Evolutionary conservation across 1,140 invertebrate genomes (phyloP).

Genomic region (Radopholus similis): DNA sequence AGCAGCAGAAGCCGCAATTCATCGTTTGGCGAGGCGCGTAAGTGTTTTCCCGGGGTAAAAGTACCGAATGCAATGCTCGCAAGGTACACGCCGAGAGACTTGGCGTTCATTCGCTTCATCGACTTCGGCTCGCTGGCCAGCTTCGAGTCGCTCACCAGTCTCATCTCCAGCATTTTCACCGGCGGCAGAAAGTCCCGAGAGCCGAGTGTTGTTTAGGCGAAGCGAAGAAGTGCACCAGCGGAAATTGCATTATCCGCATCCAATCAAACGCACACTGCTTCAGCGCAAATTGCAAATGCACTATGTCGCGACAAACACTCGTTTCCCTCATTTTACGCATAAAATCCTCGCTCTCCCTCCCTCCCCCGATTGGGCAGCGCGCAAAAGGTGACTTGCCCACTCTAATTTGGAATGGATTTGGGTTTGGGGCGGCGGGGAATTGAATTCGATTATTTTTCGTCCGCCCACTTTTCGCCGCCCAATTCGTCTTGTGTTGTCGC

Average conservation of each 20-base stretch:
- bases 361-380: too few relatives aligned
- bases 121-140: slow-evolving; percentile 43
- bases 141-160: slow-evolving; percentile 38
- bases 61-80: neutral
- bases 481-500: too few relatives aligned
- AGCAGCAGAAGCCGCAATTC: neutral
- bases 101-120: slow-evolving; percentile 50
- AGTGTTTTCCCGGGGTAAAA: neutral
- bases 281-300: neutral
- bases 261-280: neutral
- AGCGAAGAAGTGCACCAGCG: neutral
- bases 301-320: too few relatives aligned
- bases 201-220: slow-evolving; percentile 19
- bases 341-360: too few relatives aligned
- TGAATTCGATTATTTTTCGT: too few relatives aligned
- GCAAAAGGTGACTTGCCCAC: too few relatives aligned
- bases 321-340: too few relatives aligned
- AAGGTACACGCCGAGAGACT: slow-evolving; percentile 50
- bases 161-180: slow-evolving; percentile 40
- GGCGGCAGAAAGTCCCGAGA: slow-evolving; percentile 23
- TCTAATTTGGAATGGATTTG: too few relatives aligned
- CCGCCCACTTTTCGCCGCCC: too few relatives aligned
- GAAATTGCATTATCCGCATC: neutral
- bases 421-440: too few relatives aligned
- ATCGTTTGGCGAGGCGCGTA: slow-evolving; percentile 10